These are phyloP conservation scores for Lasiommata megera DNA, from an alignment of 2,888 invertebrate genomes.

Conservation along the genomic window DNA sequence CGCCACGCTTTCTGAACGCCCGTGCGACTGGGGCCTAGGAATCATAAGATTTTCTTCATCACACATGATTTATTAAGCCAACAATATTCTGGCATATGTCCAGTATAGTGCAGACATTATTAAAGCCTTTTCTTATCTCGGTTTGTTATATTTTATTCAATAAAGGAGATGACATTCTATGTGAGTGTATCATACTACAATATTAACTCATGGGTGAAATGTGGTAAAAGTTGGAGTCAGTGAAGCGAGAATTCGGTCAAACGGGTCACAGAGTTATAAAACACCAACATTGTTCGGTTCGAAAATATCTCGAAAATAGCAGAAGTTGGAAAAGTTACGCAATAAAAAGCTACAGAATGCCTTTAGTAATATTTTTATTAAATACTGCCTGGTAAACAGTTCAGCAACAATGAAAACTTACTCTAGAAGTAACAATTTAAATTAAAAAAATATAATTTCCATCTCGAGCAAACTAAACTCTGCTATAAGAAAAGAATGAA, in stretches of 20 bases:
- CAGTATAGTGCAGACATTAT: not conserved
- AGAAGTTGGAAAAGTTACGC: not conserved
- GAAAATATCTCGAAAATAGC: not conserved
- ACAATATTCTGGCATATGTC: conserved; percentile 2
- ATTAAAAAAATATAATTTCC: no score
- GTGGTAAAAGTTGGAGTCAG: not conserved
- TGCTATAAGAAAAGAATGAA: not conserved
- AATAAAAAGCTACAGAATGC: not conserved
- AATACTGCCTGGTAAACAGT: not conserved
- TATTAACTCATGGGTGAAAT: not conserved
- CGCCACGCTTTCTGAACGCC: not conserved
- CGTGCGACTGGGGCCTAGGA: not conserved
- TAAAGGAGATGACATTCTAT: not conserved
- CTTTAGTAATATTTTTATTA: not conserved
- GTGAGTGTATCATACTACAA: not conserved
- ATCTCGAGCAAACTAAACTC: no score
- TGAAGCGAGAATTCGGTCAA: conserved; percentile 5
- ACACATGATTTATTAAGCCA: conserved; percentile 6
- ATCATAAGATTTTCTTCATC: conserved; percentile 4
- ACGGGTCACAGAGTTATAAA: not conserved
- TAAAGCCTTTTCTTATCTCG: not conserved
- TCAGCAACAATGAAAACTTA: not conserved
- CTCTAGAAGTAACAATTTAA: no score
- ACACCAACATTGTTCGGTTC: not conserved
- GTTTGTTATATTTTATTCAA: not conserved